Percentiles rank a stretch among this genome's conserved stretches.
These are phyloP conservation scores for Motacilla tschutschensis DNA, from an alignment of 2,113 vertebrate genomes.

Conservation along the genomic window DNA sequence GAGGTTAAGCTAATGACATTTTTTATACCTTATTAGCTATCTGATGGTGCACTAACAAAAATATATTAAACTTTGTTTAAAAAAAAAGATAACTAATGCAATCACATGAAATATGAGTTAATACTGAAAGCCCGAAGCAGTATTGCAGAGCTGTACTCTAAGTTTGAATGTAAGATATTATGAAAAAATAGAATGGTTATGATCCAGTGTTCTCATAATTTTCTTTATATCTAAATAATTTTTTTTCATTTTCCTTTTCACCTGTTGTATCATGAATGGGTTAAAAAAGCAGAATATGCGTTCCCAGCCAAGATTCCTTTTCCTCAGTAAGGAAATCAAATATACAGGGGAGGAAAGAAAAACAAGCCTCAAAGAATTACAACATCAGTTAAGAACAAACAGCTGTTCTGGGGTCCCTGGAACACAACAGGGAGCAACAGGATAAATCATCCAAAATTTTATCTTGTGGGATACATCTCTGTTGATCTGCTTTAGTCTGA, in stretches of 20 bases:
- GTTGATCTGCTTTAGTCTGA: not conserved
- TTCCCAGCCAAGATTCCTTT: not conserved
- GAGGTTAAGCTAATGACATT: conserved; percentile 63
- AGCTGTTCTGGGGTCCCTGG: not conserved
- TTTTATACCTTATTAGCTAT: conserved; percentile 65
- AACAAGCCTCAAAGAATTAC: not conserved
- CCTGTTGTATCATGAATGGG: not conserved
- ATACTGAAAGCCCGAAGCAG: not conserved
- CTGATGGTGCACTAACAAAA: conserved; percentile 54
- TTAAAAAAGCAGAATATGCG: not conserved
- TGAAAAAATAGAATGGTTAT: not conserved
- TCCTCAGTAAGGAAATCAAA: not conserved
- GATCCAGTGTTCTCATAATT: not conserved
- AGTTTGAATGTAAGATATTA: not conserved
- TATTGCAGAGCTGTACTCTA: not conserved
- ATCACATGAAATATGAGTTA: conserved; percentile 33
- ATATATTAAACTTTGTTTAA: conserved; percentile 28
- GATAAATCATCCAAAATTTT: not conserved
- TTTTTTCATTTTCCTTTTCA: not conserved
- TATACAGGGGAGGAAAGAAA: not conserved
- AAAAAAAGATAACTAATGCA: not conserved
- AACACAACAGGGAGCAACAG: not conserved
- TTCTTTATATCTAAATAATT: not conserved
- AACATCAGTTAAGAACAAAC: rapidly evolving
- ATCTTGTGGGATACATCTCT: not conserved